Base-by-base conservation (phyloP, 2,888 invertebrate genomes). In the Cepaea hortensis region DNA sequence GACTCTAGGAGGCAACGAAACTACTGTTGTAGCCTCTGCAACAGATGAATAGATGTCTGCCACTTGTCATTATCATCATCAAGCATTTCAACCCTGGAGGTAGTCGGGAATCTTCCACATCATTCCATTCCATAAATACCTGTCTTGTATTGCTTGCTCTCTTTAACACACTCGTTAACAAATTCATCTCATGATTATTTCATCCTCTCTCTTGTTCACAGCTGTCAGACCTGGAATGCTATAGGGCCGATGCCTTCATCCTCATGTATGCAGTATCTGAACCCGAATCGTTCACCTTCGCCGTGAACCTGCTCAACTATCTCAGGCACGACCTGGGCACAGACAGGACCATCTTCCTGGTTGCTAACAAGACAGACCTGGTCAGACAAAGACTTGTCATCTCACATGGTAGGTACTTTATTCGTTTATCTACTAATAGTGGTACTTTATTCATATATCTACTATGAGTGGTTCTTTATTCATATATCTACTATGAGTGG, bases 361-460 rank as follows among this genome's bases (percentile, higher is more conserved):
- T 98, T 3, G 98, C 97, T 72, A 98, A 98, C 94, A 98, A 98
- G 94, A 97, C 97, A 3, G 98, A 98, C 93, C 95, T 98, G 91
- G 98, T 97, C 0, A 96, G 98, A 90, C 97, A 97, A 23, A 96
- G 98, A 90, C 96, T 96, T 90, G 97, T 98, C 89, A 95, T 97
- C 35, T 96, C 96, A 15, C 96, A 97, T 94, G 98, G 98, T 98
- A 94, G 95, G 96, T 11, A 6, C 9, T 55, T 61, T 11, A n/a
- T 18, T 5, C 20, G 23, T 73, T 23, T 73, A 7, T 73, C 7
- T 73, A n/a, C n/a, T 70, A 6, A 6, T 70, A 0, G 6, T 15
- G 13, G 13, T 70, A 20, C 9, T 9, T 13, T 62, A 62, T 13
- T 9, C 62, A 62, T 9, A 62, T 62, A 62, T 9, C 15, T 13